Evolutionary conservation across 2,113 vertebrate species (phyloP), one percentile per base, ranked within the genome.

Genomic region (Tenebrosternarchus preto): DNA sequence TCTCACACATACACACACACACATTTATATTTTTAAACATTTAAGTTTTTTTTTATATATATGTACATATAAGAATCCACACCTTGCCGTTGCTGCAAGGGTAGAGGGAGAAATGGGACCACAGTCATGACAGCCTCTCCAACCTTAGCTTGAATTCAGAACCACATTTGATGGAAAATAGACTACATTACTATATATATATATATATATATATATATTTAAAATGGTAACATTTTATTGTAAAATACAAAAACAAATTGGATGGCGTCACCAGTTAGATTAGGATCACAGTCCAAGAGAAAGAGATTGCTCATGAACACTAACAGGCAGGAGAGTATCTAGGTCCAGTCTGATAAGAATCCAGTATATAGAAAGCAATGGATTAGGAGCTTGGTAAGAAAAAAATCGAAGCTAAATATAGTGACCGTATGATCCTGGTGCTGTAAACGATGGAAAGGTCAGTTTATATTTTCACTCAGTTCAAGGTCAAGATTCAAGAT

Each of bases 391-490:
- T 53, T 76, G 20, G 2, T 12, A 25, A 66, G 29, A 66, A 66
- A 66, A 73, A 33, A 36, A 71, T 27, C 25, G 31, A 43, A 5
- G 33, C 33, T 61, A 61, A 74, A 60, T 60, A 60, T 74, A 74
- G 56, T n/a, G 8, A 20, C 57, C 24, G 57, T 25, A 61, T 31
- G 63, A 66, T 33, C 31, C 29, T n/a, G 60, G 57, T 61, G 36
- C 8, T 76, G 39, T 50, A n/a, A 17, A 56, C 27, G 15, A 56
- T 24, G n/a, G 8, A 31, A 36, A 2, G 43, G 46, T 66, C 6
- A 16, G 27, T 0, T 19, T 77, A 57, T 2, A 67, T 33, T 15
- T 66, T 39, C 60, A 53, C 2, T 55, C 43, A 53, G 43, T 29
- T 22, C 29, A 39, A 12, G 16, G 31, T 57, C 20, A 46, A 46